phyloP scores from a whole-genome alignment of 2,888 invertebrate genomes.

The Standfussiana lucernea region DNA sequence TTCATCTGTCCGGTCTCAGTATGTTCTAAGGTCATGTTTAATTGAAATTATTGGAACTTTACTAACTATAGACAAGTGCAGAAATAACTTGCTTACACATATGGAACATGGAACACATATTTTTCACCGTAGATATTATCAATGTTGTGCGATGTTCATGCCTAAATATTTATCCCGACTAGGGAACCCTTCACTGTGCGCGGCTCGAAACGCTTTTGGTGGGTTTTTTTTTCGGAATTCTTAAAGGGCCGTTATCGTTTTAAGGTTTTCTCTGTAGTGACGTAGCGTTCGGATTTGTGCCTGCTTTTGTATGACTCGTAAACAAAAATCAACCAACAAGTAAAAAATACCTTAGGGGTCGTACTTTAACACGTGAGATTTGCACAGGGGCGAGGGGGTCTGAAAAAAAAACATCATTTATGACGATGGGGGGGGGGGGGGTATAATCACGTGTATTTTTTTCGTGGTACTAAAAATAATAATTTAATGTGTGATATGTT shows the following conservation, averaged over 20 bases:
- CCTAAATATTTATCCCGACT: neutral
- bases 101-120: too few relatives aligned
- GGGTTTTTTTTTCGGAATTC: neutral
- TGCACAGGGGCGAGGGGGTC: neutral
- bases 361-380: neutral
- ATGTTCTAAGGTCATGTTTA: neutral
- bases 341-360: neutral
- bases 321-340: neutral
- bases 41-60: neutral
- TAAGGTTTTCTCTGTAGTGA: neutral
- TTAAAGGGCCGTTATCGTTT: neutral
- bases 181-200: neutral
- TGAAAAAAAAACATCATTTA: neutral
- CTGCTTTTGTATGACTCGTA: neutral
- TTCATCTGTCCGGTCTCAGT: neutral
- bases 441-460: too few relatives aligned
- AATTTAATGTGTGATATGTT: too few relatives aligned
- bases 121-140: neutral
- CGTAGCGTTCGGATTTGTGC: neutral
- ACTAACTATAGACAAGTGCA: too few relatives aligned
- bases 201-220: neutral
- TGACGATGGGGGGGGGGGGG: too few relatives aligned
- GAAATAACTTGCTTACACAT: too few relatives aligned
- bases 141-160: neutral
- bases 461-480: too few relatives aligned